These are phyloP conservation scores for Heliopora coerulea DNA, from an alignment of 92 coral and sea anemone genomes.

Conservation along the genomic window DNA sequence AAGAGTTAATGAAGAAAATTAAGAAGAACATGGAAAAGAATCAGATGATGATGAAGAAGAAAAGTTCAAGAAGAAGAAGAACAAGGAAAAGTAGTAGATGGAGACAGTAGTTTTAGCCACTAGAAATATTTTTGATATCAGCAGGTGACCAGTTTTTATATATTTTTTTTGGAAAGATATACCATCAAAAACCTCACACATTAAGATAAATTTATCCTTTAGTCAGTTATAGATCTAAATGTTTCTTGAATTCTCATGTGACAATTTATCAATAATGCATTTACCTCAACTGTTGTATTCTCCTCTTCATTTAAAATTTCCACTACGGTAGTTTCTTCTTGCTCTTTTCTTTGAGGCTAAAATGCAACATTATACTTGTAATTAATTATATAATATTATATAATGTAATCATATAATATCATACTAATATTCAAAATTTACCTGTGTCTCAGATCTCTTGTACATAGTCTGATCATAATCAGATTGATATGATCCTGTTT, in stretches of 20 bases:
- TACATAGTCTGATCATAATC: slow-evolving; percentile 70
- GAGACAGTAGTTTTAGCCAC: too few relatives aligned
- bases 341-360: slow-evolving; percentile 55
- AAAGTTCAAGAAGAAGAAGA: neutral
- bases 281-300: too few relatives aligned
- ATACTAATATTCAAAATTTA: neutral
- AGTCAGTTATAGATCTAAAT: too few relatives aligned
- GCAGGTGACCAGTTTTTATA: too few relatives aligned
- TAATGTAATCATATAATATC: neutral
- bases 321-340: slow-evolving; percentile 59
- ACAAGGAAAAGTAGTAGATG: neutral
- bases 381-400: neutral
- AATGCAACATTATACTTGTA: neutral
- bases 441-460: slow-evolving; percentile 40
- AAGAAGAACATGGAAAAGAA: too few relatives aligned
- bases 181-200: too few relatives aligned
- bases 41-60: neutral
- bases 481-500: slow-evolving; percentile 76
- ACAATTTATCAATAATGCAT: too few relatives aligned
- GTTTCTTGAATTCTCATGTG: too few relatives aligned
- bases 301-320: slow-evolving; percentile 34
- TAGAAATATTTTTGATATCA: too few relatives aligned
- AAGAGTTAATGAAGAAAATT: too few relatives aligned
- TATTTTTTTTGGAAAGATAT: too few relatives aligned
- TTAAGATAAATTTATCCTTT: too few relatives aligned